Percentiles rank a stretch among this genome's conserved stretches.
Evolutionary conservation across 2,888 invertebrate genomes (phyloP).

Genomic region (Amphiduros pacificus): DNA sequence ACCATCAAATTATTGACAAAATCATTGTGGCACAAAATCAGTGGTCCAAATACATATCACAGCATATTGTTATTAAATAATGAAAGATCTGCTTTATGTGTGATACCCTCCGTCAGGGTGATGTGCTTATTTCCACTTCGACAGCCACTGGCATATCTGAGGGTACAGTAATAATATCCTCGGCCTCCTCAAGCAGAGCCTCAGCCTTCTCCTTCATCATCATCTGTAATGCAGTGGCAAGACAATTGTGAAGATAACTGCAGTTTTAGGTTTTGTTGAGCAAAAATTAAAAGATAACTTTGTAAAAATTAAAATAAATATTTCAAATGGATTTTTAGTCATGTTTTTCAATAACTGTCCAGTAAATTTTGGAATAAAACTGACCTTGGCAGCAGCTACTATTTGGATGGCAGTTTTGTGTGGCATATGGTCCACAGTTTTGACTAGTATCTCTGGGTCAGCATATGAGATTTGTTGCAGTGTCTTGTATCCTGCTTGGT

Average conservation of each 20-base stretch:
- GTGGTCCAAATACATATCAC: no score
- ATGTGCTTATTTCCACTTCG: not conserved
- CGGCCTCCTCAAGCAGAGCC: slow-evolving; percentile 79
- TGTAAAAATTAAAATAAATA: not conserved
- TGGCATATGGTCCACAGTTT: slow-evolving; percentile 73
- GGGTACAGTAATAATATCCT: not conserved
- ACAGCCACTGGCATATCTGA: not conserved
- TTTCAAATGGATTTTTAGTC: no score
- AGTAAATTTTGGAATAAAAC: no score
- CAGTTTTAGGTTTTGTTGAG: not conserved
- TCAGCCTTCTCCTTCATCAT: slow-evolving; percentile 83
- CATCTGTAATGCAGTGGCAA: slow-evolving; percentile 65
- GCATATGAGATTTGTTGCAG: slow-evolving; percentile 78
- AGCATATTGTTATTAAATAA: no score
- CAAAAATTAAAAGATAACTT: not conserved
- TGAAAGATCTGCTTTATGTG: no score
- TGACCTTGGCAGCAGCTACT: slow-evolving; percentile 80
- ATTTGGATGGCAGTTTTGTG: slow-evolving; percentile 77
- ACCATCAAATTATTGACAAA: no score
- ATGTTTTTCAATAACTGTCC: no score
- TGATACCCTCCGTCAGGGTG: no score
- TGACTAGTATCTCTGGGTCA: slow-evolving; percentile 67
- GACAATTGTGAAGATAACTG: not conserved
- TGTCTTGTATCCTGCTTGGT: slow-evolving; percentile 78
- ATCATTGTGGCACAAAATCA: no score